Evolutionary conservation across 2,888 invertebrate genomes (phyloP).

Genomic region (Drosophila nr. medialis): DNA sequence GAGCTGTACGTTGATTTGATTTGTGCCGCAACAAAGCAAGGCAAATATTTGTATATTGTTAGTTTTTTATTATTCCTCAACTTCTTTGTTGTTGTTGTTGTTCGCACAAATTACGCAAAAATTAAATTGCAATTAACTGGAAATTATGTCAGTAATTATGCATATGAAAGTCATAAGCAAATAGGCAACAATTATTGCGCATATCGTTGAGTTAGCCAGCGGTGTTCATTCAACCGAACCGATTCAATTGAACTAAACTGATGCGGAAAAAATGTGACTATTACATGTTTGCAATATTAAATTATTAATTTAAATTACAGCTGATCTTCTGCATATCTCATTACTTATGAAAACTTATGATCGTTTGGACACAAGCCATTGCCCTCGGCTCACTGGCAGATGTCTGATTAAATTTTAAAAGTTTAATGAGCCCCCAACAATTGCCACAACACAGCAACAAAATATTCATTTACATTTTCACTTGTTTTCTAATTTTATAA

Average conservation of each 20-base stretch:
- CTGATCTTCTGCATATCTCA: background rate
- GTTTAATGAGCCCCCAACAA: slow-evolving; percentile 27
- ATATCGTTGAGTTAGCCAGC: slow-evolving; percentile 13
- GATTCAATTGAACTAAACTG: slow-evolving; percentile 10
- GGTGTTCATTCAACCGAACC: slow-evolving; percentile 18
- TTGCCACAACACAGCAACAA: background rate
- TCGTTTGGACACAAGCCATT: background rate
- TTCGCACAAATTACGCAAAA: slow-evolving; percentile 59
- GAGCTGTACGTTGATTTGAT: slow-evolving; percentile 59
- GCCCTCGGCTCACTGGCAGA: slow-evolving; percentile 14
- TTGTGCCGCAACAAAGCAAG: slow-evolving; percentile 41
- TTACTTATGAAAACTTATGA: background rate
- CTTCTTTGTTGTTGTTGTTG: background rate
- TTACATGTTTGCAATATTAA: background rate
- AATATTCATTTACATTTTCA: slow-evolving; percentile 28
- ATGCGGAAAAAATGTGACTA: background rate
- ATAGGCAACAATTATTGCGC: slow-evolving; percentile 59
- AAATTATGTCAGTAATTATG: slow-evolving; percentile 74
- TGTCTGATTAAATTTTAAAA: slow-evolving; percentile 20
- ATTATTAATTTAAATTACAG: too few relatives aligned
- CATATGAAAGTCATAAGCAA: slow-evolving; percentile 64
- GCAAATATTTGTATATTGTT: slow-evolving; percentile 49
- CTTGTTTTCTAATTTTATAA: slow-evolving; percentile 23
- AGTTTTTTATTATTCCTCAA: slow-evolving; percentile 3
- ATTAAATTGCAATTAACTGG: slow-evolving; percentile 74